These are phyloP conservation scores for Varanus salvator DNA, from an alignment of 2,113 vertebrate genomes.

Conservation along the genomic window DNA sequence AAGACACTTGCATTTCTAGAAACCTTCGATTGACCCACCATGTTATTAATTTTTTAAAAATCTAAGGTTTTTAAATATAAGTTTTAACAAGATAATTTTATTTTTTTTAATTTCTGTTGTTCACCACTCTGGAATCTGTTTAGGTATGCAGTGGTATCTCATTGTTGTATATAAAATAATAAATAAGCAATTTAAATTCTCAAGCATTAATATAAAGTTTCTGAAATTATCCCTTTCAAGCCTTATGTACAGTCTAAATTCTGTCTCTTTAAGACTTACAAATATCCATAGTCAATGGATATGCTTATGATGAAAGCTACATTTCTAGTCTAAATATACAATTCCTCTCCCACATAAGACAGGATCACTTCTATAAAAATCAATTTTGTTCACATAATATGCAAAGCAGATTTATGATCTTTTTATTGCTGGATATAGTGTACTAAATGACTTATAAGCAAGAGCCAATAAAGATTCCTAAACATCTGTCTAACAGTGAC, in stretches of 20 bases:
- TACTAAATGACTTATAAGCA: constrained; percentile 30
- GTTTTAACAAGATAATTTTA: too few relatives aligned
- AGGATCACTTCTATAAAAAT: neutral
- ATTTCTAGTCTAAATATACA: neutral
- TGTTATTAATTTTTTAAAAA: too few relatives aligned
- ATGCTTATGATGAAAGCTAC: neutral
- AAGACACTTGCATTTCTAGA: too few relatives aligned
- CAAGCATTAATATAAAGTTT: neutral
- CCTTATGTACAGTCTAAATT: neutral
- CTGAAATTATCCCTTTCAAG: neutral
- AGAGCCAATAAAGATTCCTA: constrained; percentile 32
- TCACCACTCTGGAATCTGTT: too few relatives aligned
- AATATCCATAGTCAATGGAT: neutral
- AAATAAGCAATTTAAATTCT: neutral
- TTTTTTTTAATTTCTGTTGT: too few relatives aligned
- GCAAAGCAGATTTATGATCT: constrained; percentile 23
- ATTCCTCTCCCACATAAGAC: neutral
- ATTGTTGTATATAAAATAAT: too few relatives aligned
- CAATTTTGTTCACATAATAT: neutral
- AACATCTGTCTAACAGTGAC: constrained; percentile 29
- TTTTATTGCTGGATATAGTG: constrained; percentile 40
- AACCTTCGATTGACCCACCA: too few relatives aligned
- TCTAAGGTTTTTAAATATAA: neutral
- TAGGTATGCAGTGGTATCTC: too few relatives aligned
- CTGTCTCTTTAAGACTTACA: neutral